Base-by-base conservation (phyloP, 2,113 vertebrate species). In the Pedetes capensis region DNA sequence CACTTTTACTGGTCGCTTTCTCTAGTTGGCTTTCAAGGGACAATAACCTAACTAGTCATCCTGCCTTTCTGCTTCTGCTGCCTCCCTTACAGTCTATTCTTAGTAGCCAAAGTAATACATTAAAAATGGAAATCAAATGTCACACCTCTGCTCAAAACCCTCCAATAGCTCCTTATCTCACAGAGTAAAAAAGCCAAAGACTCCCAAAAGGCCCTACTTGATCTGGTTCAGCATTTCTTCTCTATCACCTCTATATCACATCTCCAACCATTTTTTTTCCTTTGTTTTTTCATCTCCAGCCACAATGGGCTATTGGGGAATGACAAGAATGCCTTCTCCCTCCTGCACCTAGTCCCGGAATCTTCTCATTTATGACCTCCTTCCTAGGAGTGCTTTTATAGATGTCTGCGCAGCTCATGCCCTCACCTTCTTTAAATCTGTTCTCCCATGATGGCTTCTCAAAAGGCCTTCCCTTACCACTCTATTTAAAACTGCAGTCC, bases 401-500 rank as follows among this genome's bases (percentile, higher is more conserved):
- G 81, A 76, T 55, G 82, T 90, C 72, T 89, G 42, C 59, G 63
- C 23, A 27, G 61, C 5, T 53, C 29, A n/a, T 57, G 37, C 11
- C 53, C 47, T 78, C 71, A 53, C 16, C 8, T n/a, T 22, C 53
- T 87, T 74, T 83, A 83, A 89, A 25, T 87, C 23, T 34, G 80
- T 86, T 68, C 69, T 86, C n/a, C 44, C 23, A 37, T 37, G 69
- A 89, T 5, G 53, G 59, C 39, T 89, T 78, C 78, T 79, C 66
- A 69, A 55, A 82, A 44, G 59, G 23, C 39, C 14, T 53, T 84
- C 47, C 44, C 37, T 32, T 66, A 66, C n/a, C 8, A 55, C 5
- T 55, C 32, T 80, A 34, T 68, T 93, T 89, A 88, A 85, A 91
- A 93, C 37, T 76, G 34, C 27, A 80, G 22, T 44, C 51, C 49